phyloP scores from a whole-genome alignment of 2,113 vertebrate genomes.

The Paramisgurnus dabryanus region DNA sequence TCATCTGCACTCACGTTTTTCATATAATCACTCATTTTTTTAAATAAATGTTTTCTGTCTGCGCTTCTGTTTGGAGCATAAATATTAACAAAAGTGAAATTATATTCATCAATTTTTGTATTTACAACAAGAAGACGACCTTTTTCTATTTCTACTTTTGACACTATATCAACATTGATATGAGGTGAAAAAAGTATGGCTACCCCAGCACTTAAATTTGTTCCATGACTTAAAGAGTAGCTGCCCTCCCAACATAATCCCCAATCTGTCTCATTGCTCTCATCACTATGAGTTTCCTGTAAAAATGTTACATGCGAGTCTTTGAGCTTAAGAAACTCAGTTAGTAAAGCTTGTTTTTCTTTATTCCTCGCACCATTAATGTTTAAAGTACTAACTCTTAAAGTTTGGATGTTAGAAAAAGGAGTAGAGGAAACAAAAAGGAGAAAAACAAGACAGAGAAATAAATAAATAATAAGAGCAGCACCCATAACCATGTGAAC shows the following conservation, averaged over 20 bases:
- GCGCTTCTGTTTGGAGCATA: neutral
- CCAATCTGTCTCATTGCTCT: neutral
- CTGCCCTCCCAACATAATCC: neutral
- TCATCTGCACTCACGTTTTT: too few species aligned
- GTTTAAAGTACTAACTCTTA: neutral
- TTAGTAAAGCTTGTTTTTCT: neutral
- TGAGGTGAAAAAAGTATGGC: neutral
- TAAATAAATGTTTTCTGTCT: too few species aligned
- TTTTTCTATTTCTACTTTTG: neutral
- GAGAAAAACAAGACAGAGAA: too few species aligned
- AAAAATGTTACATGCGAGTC: neutral
- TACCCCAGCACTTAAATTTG: neutral
- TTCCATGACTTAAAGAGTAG: neutral
- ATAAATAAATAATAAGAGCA: too few species aligned
- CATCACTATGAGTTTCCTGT: neutral
- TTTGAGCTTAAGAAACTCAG: neutral
- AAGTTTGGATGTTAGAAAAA: too few species aligned
- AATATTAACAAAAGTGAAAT: neutral
- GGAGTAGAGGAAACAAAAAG: too few species aligned
- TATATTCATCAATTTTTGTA: neutral
- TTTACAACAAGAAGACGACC: neutral
- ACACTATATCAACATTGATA: neutral
- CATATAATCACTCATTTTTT: too few species aligned
- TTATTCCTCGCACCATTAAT: neutral
- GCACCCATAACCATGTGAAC: too few species aligned